Base-by-base conservation (phyloP, 2,888 invertebrate genomes). In the Sarcophaga subvicina region DNA sequence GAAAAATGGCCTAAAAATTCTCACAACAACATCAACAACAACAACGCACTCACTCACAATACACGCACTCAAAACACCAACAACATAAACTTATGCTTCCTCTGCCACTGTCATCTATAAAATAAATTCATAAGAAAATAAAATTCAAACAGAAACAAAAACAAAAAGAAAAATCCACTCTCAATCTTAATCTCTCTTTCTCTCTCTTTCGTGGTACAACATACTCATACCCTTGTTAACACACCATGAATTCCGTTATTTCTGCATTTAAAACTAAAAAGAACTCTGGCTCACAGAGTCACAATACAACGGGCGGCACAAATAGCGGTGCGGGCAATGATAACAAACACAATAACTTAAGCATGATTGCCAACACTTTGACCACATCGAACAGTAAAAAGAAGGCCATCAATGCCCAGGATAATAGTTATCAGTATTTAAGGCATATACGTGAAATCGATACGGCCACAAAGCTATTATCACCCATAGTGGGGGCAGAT, bases 251-350 rank as follows among this genome's bases (percentile, higher is more conserved):
- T 91, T 93, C 93, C 83, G 93, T 93, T 88, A 93, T 93, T 89
- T 93, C 93, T 88, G 93, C 93, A 90, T 93, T 93, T 91, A 93
- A 93, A 88, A 89, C 91, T 66, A 93, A 92, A 89, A 93, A 93
- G 89, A 89, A 89, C 78, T 76, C 88, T 12, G 89, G 88, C 85
- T 90, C 86, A 80, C 86, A 77, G 62, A 75, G 80, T 25, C 83
- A 63, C 14, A 78, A 67, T 72, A 84, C 72, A 67, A 66, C 85
- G 10, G 82, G 88, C 67, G 82, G 88, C 70, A 76, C 82, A 5
- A 83, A 25, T 49, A 80, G 77, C 66, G 79, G 80, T 60, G 81
- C 63, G 8, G 88, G 87, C n/a, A 89, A 88, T 72, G 89, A 89
- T 62, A 90, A 10, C 10, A 37, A 90, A 86, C 89, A 89, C 69